phyloP scores from a whole-genome alignment of 2,113 vertebrate genomes.

The Maccullochella peelii region DNA sequence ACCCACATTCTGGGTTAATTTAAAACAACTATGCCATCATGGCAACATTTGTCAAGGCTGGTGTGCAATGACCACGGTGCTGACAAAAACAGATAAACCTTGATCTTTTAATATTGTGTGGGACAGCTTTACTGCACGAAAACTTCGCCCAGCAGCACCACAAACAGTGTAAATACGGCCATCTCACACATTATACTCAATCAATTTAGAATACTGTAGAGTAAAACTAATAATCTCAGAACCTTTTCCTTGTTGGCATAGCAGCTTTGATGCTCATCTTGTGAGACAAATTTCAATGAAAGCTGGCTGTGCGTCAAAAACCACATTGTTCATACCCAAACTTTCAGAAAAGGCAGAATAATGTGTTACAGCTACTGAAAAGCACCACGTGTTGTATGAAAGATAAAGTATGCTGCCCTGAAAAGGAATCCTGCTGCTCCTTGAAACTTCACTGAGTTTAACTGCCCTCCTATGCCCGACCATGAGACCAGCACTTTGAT shows the following conservation, averaged over 20 bases:
- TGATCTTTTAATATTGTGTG: neutral
- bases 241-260: neutral
- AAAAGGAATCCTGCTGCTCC: neutral
- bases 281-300: conserved; percentile 1
- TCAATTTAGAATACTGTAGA: neutral
- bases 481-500: conserved; percentile 38
- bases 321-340: conserved; percentile 9
- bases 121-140: neutral
- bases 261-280: conserved; percentile 18
- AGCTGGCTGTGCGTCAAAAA: neutral
- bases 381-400: neutral
- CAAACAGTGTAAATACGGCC: conserved; percentile 4
- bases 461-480: conserved; percentile 50
- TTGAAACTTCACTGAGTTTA: conserved; percentile 20
- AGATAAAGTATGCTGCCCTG: conserved; percentile 6
- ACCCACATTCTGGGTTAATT: conserved; percentile 22
- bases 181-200: neutral
- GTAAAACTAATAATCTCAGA: neutral
- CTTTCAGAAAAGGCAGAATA: conserved; percentile 10
- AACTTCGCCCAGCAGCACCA: neutral
- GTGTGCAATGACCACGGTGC: neutral
- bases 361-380: conserved; percentile 9
- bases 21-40: conserved; percentile 1
- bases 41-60: neutral
- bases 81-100: neutral